A percentile compares a stretch with the other conserved stretches of the same genome.
Conservation (phyloP, 2,888 invertebrate species). For the Ochropleura leucogaster region DNA sequence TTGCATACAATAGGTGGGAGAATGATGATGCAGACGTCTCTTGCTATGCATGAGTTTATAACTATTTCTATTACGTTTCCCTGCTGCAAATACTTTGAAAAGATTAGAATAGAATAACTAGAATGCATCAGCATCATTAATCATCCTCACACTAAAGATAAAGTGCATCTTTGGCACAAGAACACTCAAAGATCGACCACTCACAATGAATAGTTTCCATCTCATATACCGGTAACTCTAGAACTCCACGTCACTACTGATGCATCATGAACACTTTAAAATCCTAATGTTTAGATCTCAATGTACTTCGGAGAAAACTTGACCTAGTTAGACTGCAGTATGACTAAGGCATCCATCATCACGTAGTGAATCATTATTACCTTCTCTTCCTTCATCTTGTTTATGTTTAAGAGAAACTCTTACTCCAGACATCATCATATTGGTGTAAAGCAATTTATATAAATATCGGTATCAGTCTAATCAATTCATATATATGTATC, state of each 20-base stretch:
- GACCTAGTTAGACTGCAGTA: conserved; percentile 36
- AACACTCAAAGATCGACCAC: conserved; percentile 16
- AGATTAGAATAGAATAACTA: not conserved
- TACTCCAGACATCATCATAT: conserved; percentile 35
- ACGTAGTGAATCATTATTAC: conserved; percentile 47
- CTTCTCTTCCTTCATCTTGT: conserved; percentile 31
- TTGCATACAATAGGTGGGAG: too few species aligned
- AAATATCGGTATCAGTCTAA: too few species aligned
- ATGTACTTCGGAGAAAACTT: conserved; percentile 45
- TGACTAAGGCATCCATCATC: conserved; percentile 47
- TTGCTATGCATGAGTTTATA: not conserved
- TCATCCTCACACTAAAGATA: not conserved
- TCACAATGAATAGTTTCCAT: conserved; percentile 5
- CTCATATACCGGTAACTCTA: conserved; percentile 8
- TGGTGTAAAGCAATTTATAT: conserved; percentile 35
- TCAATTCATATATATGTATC: too few species aligned
- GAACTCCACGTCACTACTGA: conserved; percentile 10
- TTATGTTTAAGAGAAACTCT: conserved; percentile 23
- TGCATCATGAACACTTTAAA: conserved; percentile 46
- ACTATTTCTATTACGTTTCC: not conserved
- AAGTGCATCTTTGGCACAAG: conserved; percentile 14
- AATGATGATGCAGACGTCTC: too few species aligned
- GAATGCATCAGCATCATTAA: conserved; percentile 2
- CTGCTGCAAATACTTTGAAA: not conserved
- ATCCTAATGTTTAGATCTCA: conserved; percentile 17